These are phyloP conservation scores for Dyspetes luteomarginatus DNA, from an alignment of 2,888 invertebrate genomes.

Conservation along the genomic window DNA sequence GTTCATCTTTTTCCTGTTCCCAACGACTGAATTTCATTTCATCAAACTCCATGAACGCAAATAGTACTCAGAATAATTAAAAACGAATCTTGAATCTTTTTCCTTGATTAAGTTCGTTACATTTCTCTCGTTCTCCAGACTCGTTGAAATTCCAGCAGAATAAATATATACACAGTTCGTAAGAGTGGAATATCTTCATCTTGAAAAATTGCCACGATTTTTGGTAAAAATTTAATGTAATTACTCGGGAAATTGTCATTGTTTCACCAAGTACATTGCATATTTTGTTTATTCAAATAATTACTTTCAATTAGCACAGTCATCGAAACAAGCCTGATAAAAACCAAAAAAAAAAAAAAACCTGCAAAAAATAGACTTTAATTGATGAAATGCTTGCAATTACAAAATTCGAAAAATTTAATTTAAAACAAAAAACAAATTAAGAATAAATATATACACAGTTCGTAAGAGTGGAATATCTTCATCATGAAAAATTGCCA, in stretches of 20 bases:
- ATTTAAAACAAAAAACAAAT: too few relatives aligned
- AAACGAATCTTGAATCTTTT: constrained; percentile 8
- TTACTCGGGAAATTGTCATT: too few relatives aligned
- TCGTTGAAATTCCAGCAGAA: background rate
- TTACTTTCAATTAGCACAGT: background rate
- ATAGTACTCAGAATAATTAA: constrained; percentile 30
- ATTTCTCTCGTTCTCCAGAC: background rate
- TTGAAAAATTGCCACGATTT: background rate
- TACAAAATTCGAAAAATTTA: too few relatives aligned
- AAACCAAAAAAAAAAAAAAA: too few relatives aligned
- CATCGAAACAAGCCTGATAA: too few relatives aligned
- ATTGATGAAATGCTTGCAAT: too few relatives aligned
- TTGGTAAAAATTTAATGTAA: background rate
- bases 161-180: background rate
- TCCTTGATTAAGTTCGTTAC: background rate
- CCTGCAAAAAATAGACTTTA: too few relatives aligned
- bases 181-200: background rate
- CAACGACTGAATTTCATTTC: constrained; percentile 17
- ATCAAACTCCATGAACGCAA: background rate
- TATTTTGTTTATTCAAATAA: background rate
- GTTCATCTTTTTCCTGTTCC: background rate
- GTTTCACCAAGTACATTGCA: too few relatives aligned
- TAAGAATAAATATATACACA: too few relatives aligned
- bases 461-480: too few relatives aligned
- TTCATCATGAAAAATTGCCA: too few relatives aligned